Evolutionary conservation across 2,113 vertebrate species (phyloP), one percentile per base, ranked within the genome.

Genomic region (Limnothrissa miodon): DNA sequence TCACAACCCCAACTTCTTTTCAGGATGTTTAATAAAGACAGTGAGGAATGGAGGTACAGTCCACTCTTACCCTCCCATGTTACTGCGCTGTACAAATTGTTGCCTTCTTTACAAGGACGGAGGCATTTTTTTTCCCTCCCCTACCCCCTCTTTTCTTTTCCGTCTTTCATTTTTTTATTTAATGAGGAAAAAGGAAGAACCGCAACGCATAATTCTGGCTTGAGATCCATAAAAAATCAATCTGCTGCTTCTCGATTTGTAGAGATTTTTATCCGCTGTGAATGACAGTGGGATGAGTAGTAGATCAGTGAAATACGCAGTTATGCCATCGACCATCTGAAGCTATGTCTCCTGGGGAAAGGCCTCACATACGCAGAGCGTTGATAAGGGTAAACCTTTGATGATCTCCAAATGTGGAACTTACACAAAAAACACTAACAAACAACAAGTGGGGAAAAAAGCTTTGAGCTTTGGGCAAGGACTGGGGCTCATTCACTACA

Each of bases 1-100:
- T 92, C 89, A 91, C 87, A 53, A 13, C 48, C 7, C 84, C 86
- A 88, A 87, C 81, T 86, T 89, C 89, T 85, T 83, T 82, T 86
- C 87, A 23, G 53, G 86, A 83, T 17, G 79, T 48, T 78, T 84
- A 89, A 48, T 66, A 62, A 81, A 87, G 79, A 82, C 17, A 83
- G n/a, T 66, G 81, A 46, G 78, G 45, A 78, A 74, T 81, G 82
- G 81, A 2, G 66, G 9, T 74, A 36, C 66, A 74, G 74, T 62
- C n/a, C 42, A 62, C 36, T 23, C n/a, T 39, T 45, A 82, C 42
- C 81, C 44, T 25, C 42, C 13, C 66, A 74, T 74, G 66, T 74
- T 74, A 74, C 66, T 13, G 66, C 29, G 29, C 15, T 36, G 29
- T 36, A 74, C 29, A 74, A 74, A 74, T 74, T 74, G 66, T 74